Evolutionary conservation across 1,140 invertebrate species (phyloP).

Genomic region (Caenorhabditis tropicalis): DNA sequence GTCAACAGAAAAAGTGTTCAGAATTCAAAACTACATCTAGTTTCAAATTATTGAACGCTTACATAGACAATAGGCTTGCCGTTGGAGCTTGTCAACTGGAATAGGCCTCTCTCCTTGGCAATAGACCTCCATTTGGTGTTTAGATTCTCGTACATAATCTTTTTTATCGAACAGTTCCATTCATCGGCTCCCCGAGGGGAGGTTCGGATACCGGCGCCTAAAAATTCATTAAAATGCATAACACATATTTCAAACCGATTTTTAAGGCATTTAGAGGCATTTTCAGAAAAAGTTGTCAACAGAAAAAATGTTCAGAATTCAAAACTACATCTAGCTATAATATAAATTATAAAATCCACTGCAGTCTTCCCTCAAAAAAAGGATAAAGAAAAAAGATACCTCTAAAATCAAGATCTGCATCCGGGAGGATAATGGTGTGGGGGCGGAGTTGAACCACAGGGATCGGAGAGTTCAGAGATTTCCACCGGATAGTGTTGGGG

Average conservation of each 20-base stretch:
- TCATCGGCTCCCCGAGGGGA: constrained; percentile 17
- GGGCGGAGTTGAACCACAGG: constrained; percentile 13
- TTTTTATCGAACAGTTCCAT: constrained; percentile 7
- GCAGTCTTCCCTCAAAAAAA: too few relatives aligned
- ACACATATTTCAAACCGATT: too few relatives aligned
- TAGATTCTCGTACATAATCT: constrained; percentile 19
- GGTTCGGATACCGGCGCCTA: constrained; percentile 2
- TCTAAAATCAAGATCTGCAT: neutral
- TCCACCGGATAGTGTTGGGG: constrained; percentile 14
- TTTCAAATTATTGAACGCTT: too few relatives aligned
- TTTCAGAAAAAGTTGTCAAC: neutral
- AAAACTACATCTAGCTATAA: too few relatives aligned
- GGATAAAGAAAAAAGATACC: neutral
- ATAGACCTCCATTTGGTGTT: constrained; percentile 30
- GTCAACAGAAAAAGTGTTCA: too few relatives aligned
- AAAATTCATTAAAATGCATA: too few relatives aligned
- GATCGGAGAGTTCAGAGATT: neutral
- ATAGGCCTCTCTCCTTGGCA: neutral
- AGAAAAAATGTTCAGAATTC: neutral
- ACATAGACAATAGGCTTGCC: constrained; percentile 34
- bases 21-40: too few relatives aligned
- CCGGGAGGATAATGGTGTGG: neutral
- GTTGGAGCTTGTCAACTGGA: constrained; percentile 6
- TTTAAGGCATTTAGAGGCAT: too few relatives aligned
- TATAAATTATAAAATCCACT: too few relatives aligned